Base-by-base conservation (phyloP, 1,140 invertebrate genomes). In the Drosophila mayri region DNA sequence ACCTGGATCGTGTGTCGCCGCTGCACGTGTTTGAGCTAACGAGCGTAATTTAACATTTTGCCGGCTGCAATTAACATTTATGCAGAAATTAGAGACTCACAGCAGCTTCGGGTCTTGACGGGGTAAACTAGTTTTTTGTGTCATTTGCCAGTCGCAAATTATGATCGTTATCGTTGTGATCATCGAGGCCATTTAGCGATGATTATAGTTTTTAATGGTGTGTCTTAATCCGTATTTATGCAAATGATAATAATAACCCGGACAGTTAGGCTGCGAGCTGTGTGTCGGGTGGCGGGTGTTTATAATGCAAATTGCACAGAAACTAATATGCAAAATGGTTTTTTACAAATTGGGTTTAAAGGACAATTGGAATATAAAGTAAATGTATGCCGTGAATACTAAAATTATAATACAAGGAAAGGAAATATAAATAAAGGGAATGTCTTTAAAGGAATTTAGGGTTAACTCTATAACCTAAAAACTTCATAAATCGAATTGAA, bases 1-100 rank as follows among this genome's bases (percentile, higher is more conserved):
- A 41, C 54, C 61, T 43, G 57, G 66, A 81, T 81, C 61, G 63
- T 74, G 65, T 70, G 59, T 64, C 58, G 50, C n/a, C 18, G 40
- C 35, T 76, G 73, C 76, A 76, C 76, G 76, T 74, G 67, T 78
- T 70, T 70, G 44, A 59, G 72, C 54, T 82, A 87, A 79, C 67
- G 79, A 87, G 83, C 58, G 37, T 67, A 79, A 76, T 79, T 86
- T 73, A 81, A 72, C 82, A 71, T 86, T 86, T 81, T 61, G 44
- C 70, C 76, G 64, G 64, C 22, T 75, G 64, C 79, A 87, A 87
- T 87, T 87, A 87, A 66, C 67, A 73, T 87, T 87, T 82, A 85
- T 85, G 82, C 81, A 85, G 79, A 81, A 85, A 78, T 85, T 67
- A 71, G 61, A 70, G 77, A 65, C 61, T 41, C 64, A 22, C 52